Evolutionary conservation across 2,113 vertebrate species (phyloP).

Genomic region (Cebus imitator): DNA sequence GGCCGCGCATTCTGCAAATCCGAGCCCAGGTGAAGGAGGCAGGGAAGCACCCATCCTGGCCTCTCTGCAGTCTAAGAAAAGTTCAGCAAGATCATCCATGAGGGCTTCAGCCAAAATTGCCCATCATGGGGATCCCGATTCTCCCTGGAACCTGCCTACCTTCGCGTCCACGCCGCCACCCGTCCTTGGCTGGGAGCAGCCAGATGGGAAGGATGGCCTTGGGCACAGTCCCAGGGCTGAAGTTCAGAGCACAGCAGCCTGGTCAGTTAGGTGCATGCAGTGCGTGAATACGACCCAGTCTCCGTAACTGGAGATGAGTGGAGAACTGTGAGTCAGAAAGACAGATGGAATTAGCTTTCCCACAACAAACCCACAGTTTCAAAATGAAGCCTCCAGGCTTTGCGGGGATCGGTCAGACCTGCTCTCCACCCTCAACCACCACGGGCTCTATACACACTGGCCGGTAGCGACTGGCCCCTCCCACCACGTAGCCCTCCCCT

Average conservation of each 20-base stretch:
- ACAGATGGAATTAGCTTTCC: background rate
- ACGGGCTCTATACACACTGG: background rate
- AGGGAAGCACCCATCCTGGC: background rate
- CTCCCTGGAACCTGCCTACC: background rate
- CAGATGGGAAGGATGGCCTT: background rate
- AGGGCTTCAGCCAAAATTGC: background rate
- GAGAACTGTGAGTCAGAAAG: background rate
- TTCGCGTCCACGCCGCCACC: background rate
- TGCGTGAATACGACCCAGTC: too few relatives aligned
- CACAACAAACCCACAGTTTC: background rate
- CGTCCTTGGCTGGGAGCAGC: background rate
- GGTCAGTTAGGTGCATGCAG: too few relatives aligned
- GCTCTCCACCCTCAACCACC: too few relatives aligned
- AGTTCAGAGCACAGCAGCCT: background rate
- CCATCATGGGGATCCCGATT: accelerated
- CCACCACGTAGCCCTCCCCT: accelerated
- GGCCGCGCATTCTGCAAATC: background rate
- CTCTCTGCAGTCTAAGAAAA: background rate
- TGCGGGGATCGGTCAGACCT: background rate
- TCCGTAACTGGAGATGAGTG: background rate
- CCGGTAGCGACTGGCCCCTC: too few relatives aligned
- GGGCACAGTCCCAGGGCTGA: background rate
- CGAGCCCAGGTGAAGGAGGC: background rate
- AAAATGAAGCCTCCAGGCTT: background rate
- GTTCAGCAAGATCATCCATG: background rate